Evolutionary conservation across 2,888 invertebrate genomes (phyloP).

Genomic region (Rambutsinella grinnellia): DNA sequence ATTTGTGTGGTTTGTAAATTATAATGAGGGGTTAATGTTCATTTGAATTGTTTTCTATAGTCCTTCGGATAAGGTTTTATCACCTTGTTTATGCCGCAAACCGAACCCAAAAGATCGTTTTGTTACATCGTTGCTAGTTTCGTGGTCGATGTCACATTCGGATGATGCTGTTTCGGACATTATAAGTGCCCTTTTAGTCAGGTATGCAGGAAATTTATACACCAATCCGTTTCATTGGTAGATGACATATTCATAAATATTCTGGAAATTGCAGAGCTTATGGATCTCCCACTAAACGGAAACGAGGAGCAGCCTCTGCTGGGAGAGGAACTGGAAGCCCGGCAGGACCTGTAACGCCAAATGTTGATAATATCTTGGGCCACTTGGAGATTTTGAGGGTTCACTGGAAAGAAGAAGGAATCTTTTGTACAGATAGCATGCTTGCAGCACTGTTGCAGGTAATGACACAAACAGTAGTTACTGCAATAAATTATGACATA

Average conservation of each 20-base stretch:
- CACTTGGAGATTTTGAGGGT: slow-evolving; percentile 92
- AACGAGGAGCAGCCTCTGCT: slow-evolving; percentile 77
- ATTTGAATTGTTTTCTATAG: slow-evolving; percentile 68
- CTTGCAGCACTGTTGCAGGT: slow-evolving; percentile 87
- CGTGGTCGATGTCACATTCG: slow-evolving; percentile 95
- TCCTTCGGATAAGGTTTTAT: slow-evolving; percentile 87
- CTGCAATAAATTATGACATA: too few species aligned
- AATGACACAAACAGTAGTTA: too few species aligned
- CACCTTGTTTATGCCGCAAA: slow-evolving; percentile 84
- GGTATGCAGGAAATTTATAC: slow-evolving; percentile 54
- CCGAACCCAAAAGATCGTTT: slow-evolving; percentile 84
- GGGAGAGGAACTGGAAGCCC: slow-evolving; percentile 71
- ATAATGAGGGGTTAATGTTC: too few species aligned
- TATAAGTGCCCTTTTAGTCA: slow-evolving; percentile 69
- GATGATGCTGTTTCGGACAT: slow-evolving; percentile 74
- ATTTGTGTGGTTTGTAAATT: too few species aligned
- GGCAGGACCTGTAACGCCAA: slow-evolving; percentile 62
- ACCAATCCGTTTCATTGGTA: too few species aligned
- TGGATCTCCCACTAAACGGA: slow-evolving; percentile 91
- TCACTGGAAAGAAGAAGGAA: slow-evolving; percentile 74
- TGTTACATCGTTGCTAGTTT: slow-evolving; percentile 90
- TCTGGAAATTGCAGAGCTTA: slow-evolving; percentile 73
- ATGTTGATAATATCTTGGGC: slow-evolving; percentile 76
- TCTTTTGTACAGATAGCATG: slow-evolving; percentile 91
- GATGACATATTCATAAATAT: background rate